Base-by-base conservation (phyloP, 2,113 vertebrate species). In the Gobio gobio region DNA sequence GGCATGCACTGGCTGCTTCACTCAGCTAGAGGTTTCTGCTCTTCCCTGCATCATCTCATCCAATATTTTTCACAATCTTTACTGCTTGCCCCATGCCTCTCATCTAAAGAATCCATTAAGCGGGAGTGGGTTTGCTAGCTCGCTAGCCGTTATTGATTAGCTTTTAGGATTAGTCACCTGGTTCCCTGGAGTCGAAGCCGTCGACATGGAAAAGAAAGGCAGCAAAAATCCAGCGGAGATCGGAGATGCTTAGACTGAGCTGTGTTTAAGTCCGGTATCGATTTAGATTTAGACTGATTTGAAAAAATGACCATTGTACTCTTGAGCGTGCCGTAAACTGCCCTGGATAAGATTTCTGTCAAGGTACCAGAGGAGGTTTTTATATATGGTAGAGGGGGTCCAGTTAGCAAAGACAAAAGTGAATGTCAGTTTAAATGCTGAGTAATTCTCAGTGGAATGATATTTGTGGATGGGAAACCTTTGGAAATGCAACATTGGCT, bases 281-380 rank as follows among this genome's bases (percentile, higher is more conserved):
- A 85, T 83, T 78, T n/a, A 49, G 63, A 82, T 87, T 77, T 82
- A 87, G 5, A 79, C 66, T 9, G 64, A 68, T 87, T 82, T 82
- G 20, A 61, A 43, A 40, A 78, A 59, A 61, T 45, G 13, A 45
- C 54, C 5, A 49, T 49, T 81, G 61, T 68, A 40, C 26, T 80
- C 78, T 64, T 26, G 22, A 45, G 18, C 66, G 12, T 29, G 51
- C 24, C 51, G 4, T 26, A 51, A 81, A 51, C 61, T 33, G 26
- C 47, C 22, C 29, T 81, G 26, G 16, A 51, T 64, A 63, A 33
- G 24, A 29, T 66, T 80, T 66, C 29, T 68, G 61, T 47, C 36
- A 64, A 64, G 14, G 43, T 49, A 18, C 14, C 16, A 20, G 26
- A 43, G 36, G 51, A 58, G 16, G 58, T 45, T 63, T 79, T 63